These are phyloP conservation scores for Limnephilus auricula DNA, from an alignment of 2,888 invertebrate genomes.

Conservation along the genomic window DNA sequence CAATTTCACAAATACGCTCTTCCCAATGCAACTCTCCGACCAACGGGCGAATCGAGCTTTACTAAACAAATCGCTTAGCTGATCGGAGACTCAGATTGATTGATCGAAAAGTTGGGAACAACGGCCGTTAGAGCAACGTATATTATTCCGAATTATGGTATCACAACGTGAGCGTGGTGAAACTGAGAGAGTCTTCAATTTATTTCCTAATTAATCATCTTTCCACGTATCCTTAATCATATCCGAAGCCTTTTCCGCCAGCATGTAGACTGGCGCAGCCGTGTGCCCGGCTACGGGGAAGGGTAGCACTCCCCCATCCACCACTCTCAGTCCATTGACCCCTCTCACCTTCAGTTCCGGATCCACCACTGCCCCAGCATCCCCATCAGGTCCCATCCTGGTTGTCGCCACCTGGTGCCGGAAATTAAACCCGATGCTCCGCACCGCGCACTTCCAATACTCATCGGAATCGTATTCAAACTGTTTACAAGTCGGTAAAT, in stretches of 20 bases:
- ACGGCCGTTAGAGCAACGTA: no score
- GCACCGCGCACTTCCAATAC: slow-evolving; percentile 84
- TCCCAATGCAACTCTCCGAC: no score
- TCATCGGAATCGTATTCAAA: slow-evolving; percentile 78
- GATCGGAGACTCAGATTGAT: no score
- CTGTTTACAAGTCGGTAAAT: slow-evolving; percentile 76
- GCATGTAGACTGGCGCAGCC: slow-evolving; percentile 83
- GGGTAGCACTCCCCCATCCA: slow-evolving; percentile 84
- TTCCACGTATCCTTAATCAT: slow-evolving; percentile 79
- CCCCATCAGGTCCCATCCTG: slow-evolving; percentile 83
- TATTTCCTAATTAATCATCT: background rate
- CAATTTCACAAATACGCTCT: no score
- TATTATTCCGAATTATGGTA: no score
- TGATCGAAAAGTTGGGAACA: no score
- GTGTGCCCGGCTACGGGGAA: slow-evolving; percentile 82
- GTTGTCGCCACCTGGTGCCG: slow-evolving; percentile 84
- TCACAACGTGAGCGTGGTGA: no score
- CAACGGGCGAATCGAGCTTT: no score
- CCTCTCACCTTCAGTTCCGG: slow-evolving; percentile 81
- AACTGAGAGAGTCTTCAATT: background rate
- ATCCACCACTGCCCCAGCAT: slow-evolving; percentile 81
- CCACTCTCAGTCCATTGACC: slow-evolving; percentile 79
- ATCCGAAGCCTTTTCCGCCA: slow-evolving; percentile 85
- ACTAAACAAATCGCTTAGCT: no score
- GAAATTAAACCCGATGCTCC: slow-evolving; percentile 79